Percentiles rank a stretch among this genome's conserved stretches.
Evolutionary conservation across 2,888 invertebrate genomes (phyloP).

Genomic region (Copidosoma aretas): DNA sequence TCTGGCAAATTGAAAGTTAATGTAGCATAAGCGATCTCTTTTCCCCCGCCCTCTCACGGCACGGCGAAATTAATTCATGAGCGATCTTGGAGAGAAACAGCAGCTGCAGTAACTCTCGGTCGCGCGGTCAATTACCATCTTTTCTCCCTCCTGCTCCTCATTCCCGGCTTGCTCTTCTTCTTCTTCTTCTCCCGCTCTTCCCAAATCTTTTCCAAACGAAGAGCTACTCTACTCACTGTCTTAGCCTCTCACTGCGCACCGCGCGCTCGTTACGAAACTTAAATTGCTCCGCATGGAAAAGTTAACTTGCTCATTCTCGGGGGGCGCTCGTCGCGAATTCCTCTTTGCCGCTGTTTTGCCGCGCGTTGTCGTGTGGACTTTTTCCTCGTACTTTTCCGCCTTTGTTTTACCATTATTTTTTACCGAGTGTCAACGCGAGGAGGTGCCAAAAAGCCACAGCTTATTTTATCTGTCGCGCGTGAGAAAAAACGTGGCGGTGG

Average conservation of each 20-base stretch:
- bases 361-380: conserved; percentile 30
- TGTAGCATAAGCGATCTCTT: conserved; percentile 50
- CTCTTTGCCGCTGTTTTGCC: conserved; percentile 23
- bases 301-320: conserved; percentile 52
- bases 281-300: conserved; percentile 54
- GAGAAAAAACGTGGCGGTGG: too few relatives aligned
- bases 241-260: conserved; percentile 41
- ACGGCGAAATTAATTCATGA: conserved; percentile 52
- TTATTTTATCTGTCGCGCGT: too few relatives aligned
- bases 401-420: neutral
- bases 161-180: neutral
- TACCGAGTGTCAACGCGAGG: too few relatives aligned
- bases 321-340: conserved; percentile 18
- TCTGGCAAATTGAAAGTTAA: conserved; percentile 50
- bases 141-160: conserved; percentile 1
- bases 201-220: neutral
- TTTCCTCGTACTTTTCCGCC: neutral
- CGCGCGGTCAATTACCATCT: conserved; percentile 45
- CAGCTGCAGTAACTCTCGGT: conserved; percentile 5
- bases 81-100: conserved; percentile 38
- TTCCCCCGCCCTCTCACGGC: too few relatives aligned
- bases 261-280: conserved; percentile 53
- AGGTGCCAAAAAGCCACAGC: too few relatives aligned
- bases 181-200: neutral
- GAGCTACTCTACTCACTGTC: conserved; percentile 35